Conservation (phyloP, 2,888 invertebrate genomes). For the Cacoxenus indagator region DNA sequence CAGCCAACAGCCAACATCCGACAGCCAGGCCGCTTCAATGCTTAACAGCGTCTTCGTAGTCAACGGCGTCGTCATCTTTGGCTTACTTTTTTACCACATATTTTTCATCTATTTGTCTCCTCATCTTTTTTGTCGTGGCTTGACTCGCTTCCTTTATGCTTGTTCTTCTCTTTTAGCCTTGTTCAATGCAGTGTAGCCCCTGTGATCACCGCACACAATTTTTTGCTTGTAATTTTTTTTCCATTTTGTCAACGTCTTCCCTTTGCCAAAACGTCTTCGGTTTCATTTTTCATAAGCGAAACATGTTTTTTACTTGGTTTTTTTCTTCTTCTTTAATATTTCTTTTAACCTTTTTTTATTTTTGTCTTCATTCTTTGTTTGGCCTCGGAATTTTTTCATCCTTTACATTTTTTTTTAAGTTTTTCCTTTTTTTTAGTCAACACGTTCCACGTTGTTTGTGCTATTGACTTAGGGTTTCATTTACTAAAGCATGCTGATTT, state of each 20-base stretch:
- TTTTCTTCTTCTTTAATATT: constrained; percentile 22
- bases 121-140: neutral
- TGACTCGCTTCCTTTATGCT: neutral
- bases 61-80: neutral
- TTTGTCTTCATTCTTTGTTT: neutral
- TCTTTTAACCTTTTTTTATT: neutral
- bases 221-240: constrained; percentile 43
- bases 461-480: constrained; percentile 46
- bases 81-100: neutral
- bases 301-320: constrained; percentile 24
- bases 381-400: neutral
- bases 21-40: neutral
- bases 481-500: constrained; percentile 48
- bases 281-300: constrained; percentile 58
- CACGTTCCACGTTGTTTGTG: neutral
- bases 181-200: constrained; percentile 24
- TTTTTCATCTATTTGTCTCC: neutral
- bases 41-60: neutral
- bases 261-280: constrained; percentile 49
- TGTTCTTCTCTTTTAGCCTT: constrained; percentile 28
- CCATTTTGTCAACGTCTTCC: neutral
- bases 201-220: constrained; percentile 38
- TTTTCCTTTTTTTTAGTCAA: neutral
- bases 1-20: neutral
- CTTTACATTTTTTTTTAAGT: no score